These are phyloP conservation scores for Rhegmatorhina hoffmannsi DNA, from an alignment of 2,113 vertebrate species.

Conservation along the genomic window DNA sequence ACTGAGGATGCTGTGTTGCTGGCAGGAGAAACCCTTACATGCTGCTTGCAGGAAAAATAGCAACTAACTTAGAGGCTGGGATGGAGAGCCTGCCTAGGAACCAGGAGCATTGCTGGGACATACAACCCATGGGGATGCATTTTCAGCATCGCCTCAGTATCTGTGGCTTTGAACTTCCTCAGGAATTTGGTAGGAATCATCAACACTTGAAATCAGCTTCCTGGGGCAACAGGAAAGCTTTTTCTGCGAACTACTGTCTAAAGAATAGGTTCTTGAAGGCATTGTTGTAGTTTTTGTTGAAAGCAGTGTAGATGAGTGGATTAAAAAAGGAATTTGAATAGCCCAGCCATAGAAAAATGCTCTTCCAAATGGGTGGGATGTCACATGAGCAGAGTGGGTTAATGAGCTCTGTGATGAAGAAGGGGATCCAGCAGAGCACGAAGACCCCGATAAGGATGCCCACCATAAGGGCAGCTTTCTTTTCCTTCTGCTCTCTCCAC, in stretches of 20 bases:
- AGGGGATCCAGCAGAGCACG: constrained; percentile 95
- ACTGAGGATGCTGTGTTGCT: background rate
- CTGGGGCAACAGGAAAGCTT: background rate
- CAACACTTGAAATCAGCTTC: background rate
- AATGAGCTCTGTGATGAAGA: constrained; percentile 94
- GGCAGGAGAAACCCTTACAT: background rate
- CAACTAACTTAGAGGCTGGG: background rate
- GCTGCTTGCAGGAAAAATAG: background rate
- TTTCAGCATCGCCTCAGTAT: background rate
- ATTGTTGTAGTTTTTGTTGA: constrained; percentile 97
- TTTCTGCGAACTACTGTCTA: constrained; percentile 78
- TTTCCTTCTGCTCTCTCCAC: constrained; percentile 95
- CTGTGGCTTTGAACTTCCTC: background rate
- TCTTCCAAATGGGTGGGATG: constrained; percentile 92
- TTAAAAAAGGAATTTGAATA: constrained; percentile 99
- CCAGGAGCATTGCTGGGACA: background rate
- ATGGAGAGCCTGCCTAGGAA: background rate
- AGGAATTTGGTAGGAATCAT: background rate
- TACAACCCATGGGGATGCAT: fast-evolving
- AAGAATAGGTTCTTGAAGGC: constrained; percentile 93
- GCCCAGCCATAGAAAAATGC: constrained; percentile 96
- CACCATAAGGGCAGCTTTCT: constrained; percentile 92
- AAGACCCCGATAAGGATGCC: constrained; percentile 96
- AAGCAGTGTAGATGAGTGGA: constrained; percentile 95
- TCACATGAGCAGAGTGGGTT: constrained; percentile 89